Percentiles rank a stretch among this genome's conserved stretches.
These are phyloP conservation scores for Acleris sparsana DNA, from an alignment of 2,888 invertebrate species.

Conservation along the genomic window DNA sequence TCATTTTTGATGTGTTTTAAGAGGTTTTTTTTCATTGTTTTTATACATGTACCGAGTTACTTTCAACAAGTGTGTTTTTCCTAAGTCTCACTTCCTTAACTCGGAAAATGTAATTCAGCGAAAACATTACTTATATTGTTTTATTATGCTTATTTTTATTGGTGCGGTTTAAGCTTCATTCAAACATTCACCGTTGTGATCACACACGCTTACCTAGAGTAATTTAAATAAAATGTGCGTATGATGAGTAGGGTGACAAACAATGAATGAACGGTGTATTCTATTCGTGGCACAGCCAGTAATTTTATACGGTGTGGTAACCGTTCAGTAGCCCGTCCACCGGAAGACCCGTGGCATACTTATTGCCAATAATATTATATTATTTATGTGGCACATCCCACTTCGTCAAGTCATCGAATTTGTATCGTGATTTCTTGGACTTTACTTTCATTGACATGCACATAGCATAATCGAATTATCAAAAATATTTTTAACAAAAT, in stretches of 20 bases:
- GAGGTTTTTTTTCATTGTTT: no score
- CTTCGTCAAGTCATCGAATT: slow-evolving; percentile 53
- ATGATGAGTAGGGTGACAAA: slow-evolving; percentile 31
- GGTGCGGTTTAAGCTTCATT: no score
- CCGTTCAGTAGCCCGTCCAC: slow-evolving; percentile 52
- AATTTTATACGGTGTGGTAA: slow-evolving; percentile 53
- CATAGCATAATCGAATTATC: neutral
- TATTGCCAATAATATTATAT: slow-evolving; percentile 48
- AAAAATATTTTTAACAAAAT: neutral
- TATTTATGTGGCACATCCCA: slow-evolving; percentile 55
- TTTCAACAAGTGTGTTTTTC: no score
- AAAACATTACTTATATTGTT: no score
- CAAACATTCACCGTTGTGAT: neutral
- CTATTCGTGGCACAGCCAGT: slow-evolving; percentile 44
- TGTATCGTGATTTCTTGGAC: slow-evolving; percentile 53
- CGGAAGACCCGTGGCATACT: slow-evolving; percentile 69
- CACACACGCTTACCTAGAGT: neutral
- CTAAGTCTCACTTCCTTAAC: no score
- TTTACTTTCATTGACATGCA: slow-evolving; percentile 54
- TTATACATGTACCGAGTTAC: no score
- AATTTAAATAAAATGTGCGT: slow-evolving; percentile 27
- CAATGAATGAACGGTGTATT: slow-evolving; percentile 43
- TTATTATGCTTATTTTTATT: no score
- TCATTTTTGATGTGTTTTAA: no score
- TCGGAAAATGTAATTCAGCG: no score